phyloP scores from a whole-genome alignment of 2,113 vertebrate species.

The Fregetta grallaria region DNA sequence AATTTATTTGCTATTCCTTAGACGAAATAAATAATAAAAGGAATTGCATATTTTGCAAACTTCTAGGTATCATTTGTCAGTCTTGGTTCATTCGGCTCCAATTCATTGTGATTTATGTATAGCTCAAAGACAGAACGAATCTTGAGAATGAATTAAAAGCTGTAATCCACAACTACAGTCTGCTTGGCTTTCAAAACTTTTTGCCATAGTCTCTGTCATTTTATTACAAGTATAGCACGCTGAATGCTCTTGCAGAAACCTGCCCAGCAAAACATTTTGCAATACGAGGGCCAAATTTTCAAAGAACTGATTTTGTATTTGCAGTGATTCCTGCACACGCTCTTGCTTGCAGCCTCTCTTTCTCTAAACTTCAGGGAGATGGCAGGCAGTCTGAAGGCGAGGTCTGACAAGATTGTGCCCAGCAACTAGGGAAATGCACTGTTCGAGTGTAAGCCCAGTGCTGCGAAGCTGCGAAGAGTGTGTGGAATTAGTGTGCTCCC shows the following conservation, averaged over 20 bases:
- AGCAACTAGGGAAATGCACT: not conserved
- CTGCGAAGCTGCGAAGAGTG: accelerated
- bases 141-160: slow-evolving; percentile 41
- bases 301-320: slow-evolving; percentile 5
- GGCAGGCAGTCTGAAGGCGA: not conserved
- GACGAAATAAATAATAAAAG: not conserved
- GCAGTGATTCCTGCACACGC: accelerated
- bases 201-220: not conserved
- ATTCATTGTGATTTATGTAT: not conserved
- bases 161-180: not conserved
- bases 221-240: not conserved
- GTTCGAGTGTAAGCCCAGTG: not conserved
- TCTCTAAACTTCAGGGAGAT: not conserved
- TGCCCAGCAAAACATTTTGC: slow-evolving; percentile 4
- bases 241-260: slow-evolving; percentile 42
- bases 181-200: slow-evolving; percentile 21
- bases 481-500: not conserved
- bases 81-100: not conserved
- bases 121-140: slow-evolving; percentile 10
- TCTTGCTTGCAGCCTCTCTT: not conserved
- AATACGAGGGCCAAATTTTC: slow-evolving; percentile 27
- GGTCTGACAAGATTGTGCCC: not conserved
- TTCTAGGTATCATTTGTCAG: not conserved
- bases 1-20: not conserved
- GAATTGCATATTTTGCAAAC: not conserved